phyloP scores from a whole-genome alignment of 2,113 vertebrate genomes.

The Chaetodon trifascialis region DNA sequence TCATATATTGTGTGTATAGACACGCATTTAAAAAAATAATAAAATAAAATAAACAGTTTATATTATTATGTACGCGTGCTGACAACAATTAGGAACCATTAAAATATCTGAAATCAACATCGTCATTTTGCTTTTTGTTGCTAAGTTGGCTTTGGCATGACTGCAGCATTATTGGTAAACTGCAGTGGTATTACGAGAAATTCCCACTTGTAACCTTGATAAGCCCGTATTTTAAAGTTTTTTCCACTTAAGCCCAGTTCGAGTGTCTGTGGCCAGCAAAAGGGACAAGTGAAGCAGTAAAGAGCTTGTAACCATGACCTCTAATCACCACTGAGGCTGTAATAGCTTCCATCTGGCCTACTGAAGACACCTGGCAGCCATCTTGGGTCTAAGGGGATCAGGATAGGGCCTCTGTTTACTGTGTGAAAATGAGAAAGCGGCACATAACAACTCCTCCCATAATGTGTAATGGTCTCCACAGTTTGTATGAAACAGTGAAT shows the following conservation, averaged over 20 bases:
- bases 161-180: slow-evolving; percentile 21
- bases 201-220: slow-evolving; percentile 62
- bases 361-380: slow-evolving; percentile 77
- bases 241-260: slow-evolving; percentile 63
- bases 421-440: slow-evolving; percentile 65
- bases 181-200: slow-evolving; percentile 31
- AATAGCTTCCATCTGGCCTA: slow-evolving; percentile 84
- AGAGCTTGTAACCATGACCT: slow-evolving; percentile 79
- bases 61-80: neutral
- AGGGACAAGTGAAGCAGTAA: slow-evolving; percentile 81
- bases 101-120: slow-evolving; percentile 1
- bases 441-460: slow-evolving; percentile 31
- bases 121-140: neutral
- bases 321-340: slow-evolving; percentile 79
- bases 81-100: neutral
- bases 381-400: slow-evolving; percentile 67
- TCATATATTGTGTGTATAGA: neutral
- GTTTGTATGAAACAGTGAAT: slow-evolving; percentile 21
- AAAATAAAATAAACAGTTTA: neutral
- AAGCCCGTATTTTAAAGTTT: slow-evolving; percentile 49
- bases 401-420: slow-evolving; percentile 60
- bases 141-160: slow-evolving; percentile 15
- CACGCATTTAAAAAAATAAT: slow-evolving; percentile 1
- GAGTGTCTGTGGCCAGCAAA: slow-evolving; percentile 68
- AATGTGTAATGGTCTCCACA: slow-evolving; percentile 17